phyloP scores from a whole-genome alignment of 2,888 invertebrate species.

The Cetonia aurata region DNA sequence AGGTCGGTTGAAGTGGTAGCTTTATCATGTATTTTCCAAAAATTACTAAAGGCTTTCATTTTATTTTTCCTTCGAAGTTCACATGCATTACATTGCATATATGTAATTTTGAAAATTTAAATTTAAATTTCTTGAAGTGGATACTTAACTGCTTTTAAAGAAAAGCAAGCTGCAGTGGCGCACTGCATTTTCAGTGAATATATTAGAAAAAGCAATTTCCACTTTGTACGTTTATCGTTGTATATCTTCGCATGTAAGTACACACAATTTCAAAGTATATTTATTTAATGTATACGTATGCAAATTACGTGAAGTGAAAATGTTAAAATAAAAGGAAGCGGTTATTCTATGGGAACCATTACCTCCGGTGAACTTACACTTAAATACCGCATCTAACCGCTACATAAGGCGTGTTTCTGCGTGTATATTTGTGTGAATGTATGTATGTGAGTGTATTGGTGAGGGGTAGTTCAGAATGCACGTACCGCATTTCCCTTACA shows the following conservation, averaged over 20 bases:
- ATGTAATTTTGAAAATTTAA: too few relatives aligned
- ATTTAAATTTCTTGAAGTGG: too few relatives aligned
- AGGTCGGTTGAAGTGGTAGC: neutral
- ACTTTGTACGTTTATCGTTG: neutral
- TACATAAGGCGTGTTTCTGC: neutral
- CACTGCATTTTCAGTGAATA: slow-evolving; percentile 14
- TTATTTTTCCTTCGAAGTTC: too few relatives aligned
- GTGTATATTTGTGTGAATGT: neutral
- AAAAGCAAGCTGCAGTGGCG: neutral
- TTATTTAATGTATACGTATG: too few relatives aligned
- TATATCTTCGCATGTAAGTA: slow-evolving; percentile 4
- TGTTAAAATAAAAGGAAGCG: slow-evolving; percentile 1
- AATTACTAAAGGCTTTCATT: too few relatives aligned
- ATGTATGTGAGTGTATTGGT: neutral
- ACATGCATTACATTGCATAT: too few relatives aligned
- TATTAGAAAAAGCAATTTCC: slow-evolving; percentile 11
- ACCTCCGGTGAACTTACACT: neutral
- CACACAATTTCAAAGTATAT: slow-evolving; percentile 6
- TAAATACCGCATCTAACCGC: slow-evolving; percentile 1
- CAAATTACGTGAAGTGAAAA: neutral
- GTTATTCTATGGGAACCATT: slow-evolving; percentile 20
- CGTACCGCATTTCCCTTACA: slow-evolving; percentile 82
- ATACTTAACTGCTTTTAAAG: too few relatives aligned
- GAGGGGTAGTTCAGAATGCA: slow-evolving; percentile 46
- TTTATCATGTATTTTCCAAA: neutral